Percentiles rank a stretch among this genome's conserved stretches.
Evolutionary conservation across 2,113 vertebrate species (phyloP).

Genomic region (Grantiella picta): DNA sequence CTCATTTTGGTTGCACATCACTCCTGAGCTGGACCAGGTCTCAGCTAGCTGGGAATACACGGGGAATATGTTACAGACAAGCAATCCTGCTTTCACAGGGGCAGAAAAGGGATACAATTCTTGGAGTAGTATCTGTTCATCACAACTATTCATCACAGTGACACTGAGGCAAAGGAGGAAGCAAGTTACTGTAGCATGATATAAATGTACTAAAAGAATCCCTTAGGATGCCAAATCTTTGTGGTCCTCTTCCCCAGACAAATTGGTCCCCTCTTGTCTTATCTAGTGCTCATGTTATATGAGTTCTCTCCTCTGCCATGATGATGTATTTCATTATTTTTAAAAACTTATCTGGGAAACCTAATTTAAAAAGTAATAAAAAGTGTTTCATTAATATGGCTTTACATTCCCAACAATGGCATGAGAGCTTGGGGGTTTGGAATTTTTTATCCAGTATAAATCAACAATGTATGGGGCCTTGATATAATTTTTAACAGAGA

Average conservation of each 20-base stretch:
- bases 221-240: background rate
- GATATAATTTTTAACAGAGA: background rate
- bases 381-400: background rate
- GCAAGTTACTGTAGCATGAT: background rate
- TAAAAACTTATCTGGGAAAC: background rate
- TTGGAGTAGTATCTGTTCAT: background rate
- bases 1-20: fast-evolving
- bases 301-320: background rate
- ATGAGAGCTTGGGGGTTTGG: background rate
- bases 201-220: background rate
- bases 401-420: background rate
- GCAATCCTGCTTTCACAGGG: background rate
- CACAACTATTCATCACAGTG: background rate
- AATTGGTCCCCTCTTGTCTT: background rate
- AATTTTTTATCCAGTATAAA: background rate
- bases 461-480: background rate
- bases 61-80: fast-evolving
- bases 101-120: background rate
- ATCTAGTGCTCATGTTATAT: background rate
- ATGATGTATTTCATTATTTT: background rate
- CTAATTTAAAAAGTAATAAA: background rate
- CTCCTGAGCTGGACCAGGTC: no score
- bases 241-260: background rate
- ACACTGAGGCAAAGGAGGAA: background rate
- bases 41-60: background rate